Percentiles rank a stretch among this genome's conserved stretches.
Conservation (phyloP, 2,113 vertebrate species). For the Burhinus bistriatus region DNA sequence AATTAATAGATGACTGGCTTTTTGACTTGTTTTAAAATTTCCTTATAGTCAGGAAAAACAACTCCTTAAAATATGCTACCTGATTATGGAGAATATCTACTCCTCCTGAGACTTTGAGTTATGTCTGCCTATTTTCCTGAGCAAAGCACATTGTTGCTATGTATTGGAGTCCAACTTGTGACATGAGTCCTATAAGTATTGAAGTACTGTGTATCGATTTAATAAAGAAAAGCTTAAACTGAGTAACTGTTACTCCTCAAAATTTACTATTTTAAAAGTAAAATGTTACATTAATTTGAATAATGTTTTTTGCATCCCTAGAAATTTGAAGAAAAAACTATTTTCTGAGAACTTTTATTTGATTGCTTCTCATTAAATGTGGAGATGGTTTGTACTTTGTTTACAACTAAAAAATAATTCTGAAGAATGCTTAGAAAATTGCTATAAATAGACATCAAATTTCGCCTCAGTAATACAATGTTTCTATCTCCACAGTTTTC, state of each 20-base stretch:
- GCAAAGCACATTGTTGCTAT: neutral
- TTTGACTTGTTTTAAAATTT: neutral
- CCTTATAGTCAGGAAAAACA: neutral
- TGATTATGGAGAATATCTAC: neutral
- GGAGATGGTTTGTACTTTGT: neutral
- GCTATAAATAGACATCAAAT: neutral
- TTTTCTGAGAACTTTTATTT: neutral
- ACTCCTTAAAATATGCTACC: neutral
- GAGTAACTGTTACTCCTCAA: neutral
- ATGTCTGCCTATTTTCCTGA: neutral
- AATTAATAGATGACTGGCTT: neutral
- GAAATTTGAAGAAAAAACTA: neutral
- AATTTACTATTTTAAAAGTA: neutral
- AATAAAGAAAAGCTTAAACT: neutral
- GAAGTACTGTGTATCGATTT: neutral
- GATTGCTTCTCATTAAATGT: neutral
- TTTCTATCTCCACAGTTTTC: neutral
- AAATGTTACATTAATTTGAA: neutral
- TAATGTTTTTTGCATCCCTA: neutral
- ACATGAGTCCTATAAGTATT: neutral
- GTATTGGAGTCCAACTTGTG: neutral
- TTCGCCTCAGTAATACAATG: neutral
- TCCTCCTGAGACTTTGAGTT: neutral
- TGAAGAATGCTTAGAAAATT: neutral
- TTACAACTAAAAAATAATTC: neutral